Base-by-base conservation (phyloP, 2,113 vertebrate species). In the Pomatorhinus ruficollis region DNA sequence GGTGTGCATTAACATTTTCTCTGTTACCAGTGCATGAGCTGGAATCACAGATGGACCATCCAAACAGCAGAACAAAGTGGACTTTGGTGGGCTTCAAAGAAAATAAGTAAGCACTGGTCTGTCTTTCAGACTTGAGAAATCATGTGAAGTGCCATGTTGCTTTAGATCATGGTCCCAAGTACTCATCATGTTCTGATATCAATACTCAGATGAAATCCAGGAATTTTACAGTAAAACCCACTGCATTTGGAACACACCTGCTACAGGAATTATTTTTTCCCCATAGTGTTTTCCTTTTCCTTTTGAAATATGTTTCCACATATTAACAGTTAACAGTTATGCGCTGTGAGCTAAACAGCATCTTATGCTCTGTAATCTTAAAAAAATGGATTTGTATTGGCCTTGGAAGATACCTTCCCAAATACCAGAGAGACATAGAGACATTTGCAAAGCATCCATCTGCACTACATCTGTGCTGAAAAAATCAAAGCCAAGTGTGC, bases 111-210 rank as follows among this genome's bases (percentile, higher is more conserved):
- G 11, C 31, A 44, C 6, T 47, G n/a, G 6, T 53, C 14, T 72
- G 44, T 60, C 37, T 77, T 80, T 83, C 72, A 72, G 44, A 28
- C 11, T 65, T 61, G 23, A 54, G n/a, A 63, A 90, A 78, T 2
- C 9, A 6, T 17, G n/a, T 60, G 9, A 76, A 83, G 23, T 15
- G 18, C 19, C 37, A 33, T 4, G 4, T 44, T 76, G 47, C 40
- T 72, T 44, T 31, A 59, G 28, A 11, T 44, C 31, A 49, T 0
- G 0, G 24, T 64, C 17, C 18, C 9, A 19, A 1, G 17, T 56
- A 60, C 39, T 42, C 39, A 60, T 52, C 33, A 72, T 56, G 79
- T 30, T 21, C 53, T 39, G 28, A 45, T 31, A 66, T 24, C 42
- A 74, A 59, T 37, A 63, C 6, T 17, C 18, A 42, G 35, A 59